These are phyloP conservation scores for Aspidiotus rigidus DNA, from an alignment of 2,888 invertebrate species.

Conservation along the genomic window DNA sequence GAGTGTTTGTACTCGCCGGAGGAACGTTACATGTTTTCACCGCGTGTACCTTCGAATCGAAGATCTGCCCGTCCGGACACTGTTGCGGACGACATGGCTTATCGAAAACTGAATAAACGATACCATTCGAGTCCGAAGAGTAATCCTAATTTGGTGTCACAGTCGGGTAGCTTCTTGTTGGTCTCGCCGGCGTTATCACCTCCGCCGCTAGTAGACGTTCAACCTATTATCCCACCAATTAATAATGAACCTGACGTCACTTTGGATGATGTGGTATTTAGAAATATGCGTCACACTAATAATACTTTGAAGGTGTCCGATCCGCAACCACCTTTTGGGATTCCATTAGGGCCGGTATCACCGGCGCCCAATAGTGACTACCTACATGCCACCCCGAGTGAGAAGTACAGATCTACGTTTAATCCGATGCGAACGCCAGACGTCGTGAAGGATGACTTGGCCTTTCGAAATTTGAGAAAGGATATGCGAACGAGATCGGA, in stretches of 20 bases:
- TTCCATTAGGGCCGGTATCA: constrained; percentile 74
- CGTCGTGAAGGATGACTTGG: constrained; percentile 76
- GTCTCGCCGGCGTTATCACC: constrained; percentile 55
- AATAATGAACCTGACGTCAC: constrained; percentile 64
- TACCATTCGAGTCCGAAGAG: constrained; percentile 43
- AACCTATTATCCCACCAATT: neutral
- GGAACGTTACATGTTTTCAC: neutral
- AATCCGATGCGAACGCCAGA: constrained; percentile 65
- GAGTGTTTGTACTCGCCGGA: constrained; percentile 2
- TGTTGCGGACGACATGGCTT: constrained; percentile 71
- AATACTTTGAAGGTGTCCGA: constrained; percentile 58
- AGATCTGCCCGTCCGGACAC: constrained; percentile 50
- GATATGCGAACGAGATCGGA: constrained; percentile 45
- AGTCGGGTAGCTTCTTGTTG: constrained; percentile 56
- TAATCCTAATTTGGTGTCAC: constrained; percentile 40
- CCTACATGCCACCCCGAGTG: constrained; percentile 61
- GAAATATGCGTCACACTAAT: constrained; percentile 69
- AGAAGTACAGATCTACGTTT: constrained; percentile 50
- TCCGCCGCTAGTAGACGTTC: constrained; percentile 37
- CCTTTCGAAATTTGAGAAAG: constrained; percentile 73
- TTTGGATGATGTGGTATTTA: constrained; percentile 72
- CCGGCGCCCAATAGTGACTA: constrained; percentile 75
- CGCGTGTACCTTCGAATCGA: constrained; percentile 24
- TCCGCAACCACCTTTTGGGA: constrained; percentile 82
- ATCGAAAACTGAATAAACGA: constrained; percentile 59